Percentiles rank a stretch among this genome's conserved stretches.
phyloP scores from a whole-genome alignment of 1,140 invertebrate genomes.

The Heliconius nattereri region DNA sequence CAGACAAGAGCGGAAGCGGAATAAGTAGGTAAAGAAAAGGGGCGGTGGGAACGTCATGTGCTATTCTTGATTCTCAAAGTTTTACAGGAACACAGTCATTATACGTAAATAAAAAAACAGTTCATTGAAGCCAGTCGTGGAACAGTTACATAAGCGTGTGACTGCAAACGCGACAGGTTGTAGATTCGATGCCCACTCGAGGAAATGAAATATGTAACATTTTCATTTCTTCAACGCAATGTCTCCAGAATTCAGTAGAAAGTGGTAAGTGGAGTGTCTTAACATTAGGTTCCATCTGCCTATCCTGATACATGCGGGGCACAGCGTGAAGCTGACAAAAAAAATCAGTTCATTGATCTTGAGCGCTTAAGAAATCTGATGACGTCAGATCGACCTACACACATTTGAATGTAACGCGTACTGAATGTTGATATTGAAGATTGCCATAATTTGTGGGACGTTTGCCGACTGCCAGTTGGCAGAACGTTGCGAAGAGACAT shows the following conservation, averaged over 20 bases:
- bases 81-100: constrained; percentile 14
- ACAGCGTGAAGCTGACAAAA: too few relatives aligned
- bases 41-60: constrained; percentile 20
- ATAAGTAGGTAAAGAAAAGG: constrained; percentile 36
- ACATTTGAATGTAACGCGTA: constrained; percentile 43
- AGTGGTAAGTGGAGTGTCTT: too few relatives aligned
- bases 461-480: constrained; percentile 65
- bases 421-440: constrained; percentile 42
- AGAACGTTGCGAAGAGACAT: constrained; percentile 41
- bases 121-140: constrained; percentile 18
- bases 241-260: too few relatives aligned
- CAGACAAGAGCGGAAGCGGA: constrained; percentile 37
- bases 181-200: too few relatives aligned
- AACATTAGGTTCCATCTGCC: too few relatives aligned
- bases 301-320: too few relatives aligned
- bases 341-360: constrained; percentile 40
- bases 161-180: too few relatives aligned
- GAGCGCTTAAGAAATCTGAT: constrained; percentile 21
- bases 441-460: constrained; percentile 47
- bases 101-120: constrained; percentile 15
- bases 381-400: constrained; percentile 38
- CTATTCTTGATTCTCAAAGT: constrained; percentile 24
- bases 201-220: too few relatives aligned
- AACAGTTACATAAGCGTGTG: too few relatives aligned
- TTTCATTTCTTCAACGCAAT: too few relatives aligned